Evolutionary conservation across 64 coral and sea anemone genomes (phyloP).

Genomic region (Astreopora myriophthalma): DNA sequence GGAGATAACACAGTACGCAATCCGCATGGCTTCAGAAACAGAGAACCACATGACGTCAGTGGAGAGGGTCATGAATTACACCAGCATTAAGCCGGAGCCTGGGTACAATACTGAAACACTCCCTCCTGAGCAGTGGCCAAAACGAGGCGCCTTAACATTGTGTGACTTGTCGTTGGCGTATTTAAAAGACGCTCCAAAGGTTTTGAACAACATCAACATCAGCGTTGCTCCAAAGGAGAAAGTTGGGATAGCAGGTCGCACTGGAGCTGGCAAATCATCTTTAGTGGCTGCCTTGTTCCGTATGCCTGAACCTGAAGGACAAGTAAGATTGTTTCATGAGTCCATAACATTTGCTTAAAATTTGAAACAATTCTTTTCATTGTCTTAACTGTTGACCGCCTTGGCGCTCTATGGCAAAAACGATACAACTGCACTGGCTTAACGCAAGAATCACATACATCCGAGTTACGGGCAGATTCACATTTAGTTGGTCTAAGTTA

Average conservation of each 20-base stretch:
- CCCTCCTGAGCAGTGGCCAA: slow-evolving; percentile 17
- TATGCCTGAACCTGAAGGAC: slow-evolving; percentile 51
- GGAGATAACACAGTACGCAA: background rate
- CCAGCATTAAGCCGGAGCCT: background rate
- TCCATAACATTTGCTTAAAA: too few species aligned
- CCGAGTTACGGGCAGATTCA: too few species aligned
- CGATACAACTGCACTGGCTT: too few species aligned
- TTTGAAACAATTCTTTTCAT: too few species aligned
- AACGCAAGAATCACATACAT: too few species aligned
- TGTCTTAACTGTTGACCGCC: too few species aligned
- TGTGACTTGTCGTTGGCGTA: slow-evolving; percentile 20
- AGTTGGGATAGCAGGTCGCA: slow-evolving; percentile 52
- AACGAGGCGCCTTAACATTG: background rate
- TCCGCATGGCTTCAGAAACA: background rate
- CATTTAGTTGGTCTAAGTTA: too few species aligned
- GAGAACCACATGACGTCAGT: slow-evolving; percentile 36
- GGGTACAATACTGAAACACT: background rate
- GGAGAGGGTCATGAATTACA: background rate
- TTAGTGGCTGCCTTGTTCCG: slow-evolving; percentile 39
- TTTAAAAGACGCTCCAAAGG: slow-evolving; percentile 1
- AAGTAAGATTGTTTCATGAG: too few species aligned
- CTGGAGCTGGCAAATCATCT: slow-evolving; percentile 65
- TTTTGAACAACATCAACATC: slow-evolving; percentile 14
- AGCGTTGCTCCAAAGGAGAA: slow-evolving; percentile 5
- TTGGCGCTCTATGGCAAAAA: too few species aligned